Evolutionary conservation across 2,888 invertebrate species (phyloP).

Genomic region (Ligdia adustata): DNA sequence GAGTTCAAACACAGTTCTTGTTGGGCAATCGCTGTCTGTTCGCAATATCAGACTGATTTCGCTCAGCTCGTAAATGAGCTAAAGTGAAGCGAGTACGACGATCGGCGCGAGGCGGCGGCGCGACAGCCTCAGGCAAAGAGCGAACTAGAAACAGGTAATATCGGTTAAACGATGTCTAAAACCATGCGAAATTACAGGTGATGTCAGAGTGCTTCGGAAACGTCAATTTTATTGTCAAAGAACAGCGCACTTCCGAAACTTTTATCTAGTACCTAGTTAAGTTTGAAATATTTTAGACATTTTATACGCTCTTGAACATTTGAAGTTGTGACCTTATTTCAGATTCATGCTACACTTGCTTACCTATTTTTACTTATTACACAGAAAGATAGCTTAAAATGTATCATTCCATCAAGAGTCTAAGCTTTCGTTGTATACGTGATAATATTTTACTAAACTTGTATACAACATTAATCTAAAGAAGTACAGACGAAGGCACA

Average conservation of each 20-base stretch:
- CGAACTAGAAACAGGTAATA: constrained; percentile 34
- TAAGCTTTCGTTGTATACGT: too few species aligned
- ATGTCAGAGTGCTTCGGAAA: constrained; percentile 19
- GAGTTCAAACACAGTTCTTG: constrained; percentile 26
- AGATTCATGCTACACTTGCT: too few species aligned
- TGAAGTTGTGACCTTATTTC: too few species aligned
- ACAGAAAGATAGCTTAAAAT: too few species aligned
- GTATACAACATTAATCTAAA: too few species aligned
- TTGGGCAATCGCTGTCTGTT: constrained; percentile 44
- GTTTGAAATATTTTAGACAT: too few species aligned
- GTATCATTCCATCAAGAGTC: too few species aligned
- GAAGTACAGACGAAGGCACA: too few species aligned
- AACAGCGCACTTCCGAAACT: constrained; percentile 8
- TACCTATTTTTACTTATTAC: too few species aligned
- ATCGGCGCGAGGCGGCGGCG: constrained; percentile 50
- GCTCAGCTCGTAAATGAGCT: constrained; percentile 60
- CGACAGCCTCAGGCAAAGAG: constrained; percentile 56
- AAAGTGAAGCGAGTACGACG: constrained; percentile 54
- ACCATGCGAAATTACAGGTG: constrained; percentile 23
- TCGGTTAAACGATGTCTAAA: constrained; percentile 27
- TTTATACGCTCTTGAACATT: too few species aligned
- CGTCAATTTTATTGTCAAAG: constrained; percentile 15
- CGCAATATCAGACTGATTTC: constrained; percentile 61
- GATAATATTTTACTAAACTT: too few species aligned
- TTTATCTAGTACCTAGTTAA: too few species aligned